phyloP scores from a whole-genome alignment of 2,113 vertebrate species.

The Salminus brasiliensis region DNA sequence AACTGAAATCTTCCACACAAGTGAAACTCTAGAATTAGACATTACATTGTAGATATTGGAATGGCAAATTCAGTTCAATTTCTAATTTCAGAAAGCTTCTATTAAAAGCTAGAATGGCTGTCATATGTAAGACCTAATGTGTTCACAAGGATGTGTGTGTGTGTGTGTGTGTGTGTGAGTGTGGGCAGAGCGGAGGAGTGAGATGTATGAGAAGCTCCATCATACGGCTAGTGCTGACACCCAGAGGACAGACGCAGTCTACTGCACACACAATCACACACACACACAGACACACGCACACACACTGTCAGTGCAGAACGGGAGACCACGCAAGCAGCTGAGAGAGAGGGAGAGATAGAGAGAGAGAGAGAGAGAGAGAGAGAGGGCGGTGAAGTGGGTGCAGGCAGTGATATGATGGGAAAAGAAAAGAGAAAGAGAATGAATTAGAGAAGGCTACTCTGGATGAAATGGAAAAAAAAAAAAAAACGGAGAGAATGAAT shows the following conservation, averaged over 20 bases:
- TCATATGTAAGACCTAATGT: too few relatives aligned
- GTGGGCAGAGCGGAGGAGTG: conserved; percentile 9
- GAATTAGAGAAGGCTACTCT: conserved; percentile 31
- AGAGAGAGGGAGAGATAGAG: conserved; percentile 23
- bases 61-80: too few relatives aligned
- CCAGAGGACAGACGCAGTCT: conserved; percentile 77
- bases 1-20: too few relatives aligned
- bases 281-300: background rate
- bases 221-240: conserved; percentile 77
- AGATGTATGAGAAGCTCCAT: conserved; percentile 46
- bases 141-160: background rate
- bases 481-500: conserved; percentile 38
- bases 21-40: too few relatives aligned
- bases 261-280: conserved; percentile 59
- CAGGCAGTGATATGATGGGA: conserved; percentile 26
- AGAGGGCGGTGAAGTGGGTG: conserved; percentile 23
- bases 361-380: background rate
- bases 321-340: conserved; percentile 59
- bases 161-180: background rate
- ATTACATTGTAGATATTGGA: too few relatives aligned
- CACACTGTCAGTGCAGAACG: background rate
- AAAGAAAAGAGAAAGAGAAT: conserved; percentile 30
- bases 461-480: conserved; percentile 6
- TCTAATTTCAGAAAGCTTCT: too few relatives aligned
- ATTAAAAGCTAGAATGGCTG: too few relatives aligned